Percentiles rank a stretch among this genome's conserved stretches.
Evolutionary conservation across 2,113 vertebrate species (phyloP).

Genomic region (Cettia cetti): DNA sequence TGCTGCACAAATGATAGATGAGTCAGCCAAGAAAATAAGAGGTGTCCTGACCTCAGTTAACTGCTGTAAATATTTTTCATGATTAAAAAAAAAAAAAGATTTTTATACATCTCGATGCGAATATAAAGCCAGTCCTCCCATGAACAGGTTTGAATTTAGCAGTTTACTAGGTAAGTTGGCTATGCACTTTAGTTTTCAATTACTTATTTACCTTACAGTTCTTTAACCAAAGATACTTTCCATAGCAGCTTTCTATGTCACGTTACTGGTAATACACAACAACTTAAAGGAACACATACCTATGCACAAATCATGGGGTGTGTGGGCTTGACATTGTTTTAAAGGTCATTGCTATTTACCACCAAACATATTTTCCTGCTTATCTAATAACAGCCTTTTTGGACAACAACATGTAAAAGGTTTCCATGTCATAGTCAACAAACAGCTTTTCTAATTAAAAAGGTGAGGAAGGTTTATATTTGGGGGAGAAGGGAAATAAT

Average conservation of each 20-base stretch:
- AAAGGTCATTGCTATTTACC: conserved; percentile 45
- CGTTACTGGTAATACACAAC: not conserved
- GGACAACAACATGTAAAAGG: conserved; percentile 44
- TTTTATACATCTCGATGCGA: not conserved
- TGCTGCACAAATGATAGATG: not conserved
- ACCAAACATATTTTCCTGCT: conserved; percentile 43
- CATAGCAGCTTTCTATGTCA: conserved; percentile 7
- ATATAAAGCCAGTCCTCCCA: not conserved
- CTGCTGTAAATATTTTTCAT: not conserved
- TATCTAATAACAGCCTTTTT: conserved; percentile 37
- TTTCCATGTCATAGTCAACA: conserved; percentile 31
- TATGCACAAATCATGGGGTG: conserved; percentile 17
- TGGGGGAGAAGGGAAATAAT: conserved; percentile 38
- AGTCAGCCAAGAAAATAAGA: conserved; percentile 24
- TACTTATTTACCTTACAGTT: not conserved
- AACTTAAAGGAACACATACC: not conserved
- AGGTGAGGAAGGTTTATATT: conserved; percentile 51
- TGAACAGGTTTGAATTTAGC: not conserved
- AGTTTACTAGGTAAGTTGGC: not conserved
- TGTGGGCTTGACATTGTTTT: conserved; percentile 31
- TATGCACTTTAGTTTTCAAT: not conserved
- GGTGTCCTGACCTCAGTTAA: conserved; percentile 7
- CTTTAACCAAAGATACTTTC: conserved; percentile 8
- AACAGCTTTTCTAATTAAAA: conserved; percentile 63
- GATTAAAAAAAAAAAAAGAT: not conserved